Evolutionary conservation across 2,113 vertebrate species (phyloP), one percentile per base, ranked within the genome.

Genomic region (Gambusia holbrooki): DNA sequence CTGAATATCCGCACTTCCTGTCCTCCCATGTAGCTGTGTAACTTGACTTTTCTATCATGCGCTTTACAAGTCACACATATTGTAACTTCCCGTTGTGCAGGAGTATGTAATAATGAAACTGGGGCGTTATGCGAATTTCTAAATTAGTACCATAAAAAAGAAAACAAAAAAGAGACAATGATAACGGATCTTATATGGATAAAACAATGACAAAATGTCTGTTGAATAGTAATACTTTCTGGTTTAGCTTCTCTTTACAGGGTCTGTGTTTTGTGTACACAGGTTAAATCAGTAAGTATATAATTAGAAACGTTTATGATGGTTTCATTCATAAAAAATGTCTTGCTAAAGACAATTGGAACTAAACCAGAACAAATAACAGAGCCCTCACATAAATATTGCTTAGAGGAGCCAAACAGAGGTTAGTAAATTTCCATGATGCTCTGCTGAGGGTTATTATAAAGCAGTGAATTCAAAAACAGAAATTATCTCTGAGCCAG

Each of bases 401-500:
- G 28, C 19, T 25, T 4, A 61, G 61, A 37, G 2, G 3, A 79
- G 73, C 3, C 58, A 83, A 74, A 72, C 69, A 65, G 29, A 62
- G 17, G 73, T 82, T 68, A 64, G 17, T 19, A 15, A 25, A 62
- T 51, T 65, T 77, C 45, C 45, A 48, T 48, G 62, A 66, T 25
- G 42, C 40, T 65, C 45, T 65, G 68, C 45, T 65, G 62, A 33
- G 6, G 32, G 30, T 64, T 48, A 40, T 77, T 33, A 84, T 76
- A 66, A 74, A 60, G 60, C 4, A 35, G 28, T 51, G 48, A 65
- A 25, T 3, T 29, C 19, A 60, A 78, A 80, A 82, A 80, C 48
- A 29, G 12, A 87, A 74, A 89, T 83, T 74, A 85, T 11, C 67
- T 29, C 37, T n/a, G 54, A 58, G 17, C 8, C 25, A 64, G 33